Evolutionary conservation across 2,888 invertebrate genomes (phyloP).

Genomic region (Gisinianus flammeolus): DNA sequence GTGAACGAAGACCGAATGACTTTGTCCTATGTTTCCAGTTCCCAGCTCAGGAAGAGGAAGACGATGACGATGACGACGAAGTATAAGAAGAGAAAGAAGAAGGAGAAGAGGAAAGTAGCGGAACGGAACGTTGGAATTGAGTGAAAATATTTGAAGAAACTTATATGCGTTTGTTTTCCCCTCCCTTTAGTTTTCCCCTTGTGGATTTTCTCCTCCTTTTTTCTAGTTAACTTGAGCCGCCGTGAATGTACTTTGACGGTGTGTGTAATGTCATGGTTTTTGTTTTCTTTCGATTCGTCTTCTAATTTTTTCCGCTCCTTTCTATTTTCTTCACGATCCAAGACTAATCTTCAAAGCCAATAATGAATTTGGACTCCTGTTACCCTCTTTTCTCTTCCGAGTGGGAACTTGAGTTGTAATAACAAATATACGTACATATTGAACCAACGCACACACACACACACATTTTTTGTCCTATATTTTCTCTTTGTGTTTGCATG

Average conservation of each 20-base stretch:
- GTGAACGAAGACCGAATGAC: conserved; percentile 2
- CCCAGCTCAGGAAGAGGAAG: no score
- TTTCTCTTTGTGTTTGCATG: no score
- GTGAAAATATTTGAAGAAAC: conserved; percentile 20
- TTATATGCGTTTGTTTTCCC: neutral
- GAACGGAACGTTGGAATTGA: neutral
- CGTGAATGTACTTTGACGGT: no score
- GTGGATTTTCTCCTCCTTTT: neutral
- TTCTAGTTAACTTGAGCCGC: neutral
- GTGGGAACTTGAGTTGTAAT: neutral
- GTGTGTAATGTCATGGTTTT: neutral
- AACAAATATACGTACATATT: no score
- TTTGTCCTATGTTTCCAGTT: no score
- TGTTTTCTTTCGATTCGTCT: no score
- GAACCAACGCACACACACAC: no score
- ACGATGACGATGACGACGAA: no score
- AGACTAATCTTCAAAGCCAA: conserved; percentile 1
- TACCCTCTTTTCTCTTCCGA: neutral
- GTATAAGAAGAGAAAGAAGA: neutral
- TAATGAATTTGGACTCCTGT: neutral
- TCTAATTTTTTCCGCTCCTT: neutral
- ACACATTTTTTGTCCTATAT: no score
- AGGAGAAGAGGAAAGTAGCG: neutral
- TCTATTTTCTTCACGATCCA: neutral
- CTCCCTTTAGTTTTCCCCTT: neutral